Evolutionary conservation across 1,140 invertebrate genomes (phyloP).

Genomic region (Lepidurus couesii): DNA sequence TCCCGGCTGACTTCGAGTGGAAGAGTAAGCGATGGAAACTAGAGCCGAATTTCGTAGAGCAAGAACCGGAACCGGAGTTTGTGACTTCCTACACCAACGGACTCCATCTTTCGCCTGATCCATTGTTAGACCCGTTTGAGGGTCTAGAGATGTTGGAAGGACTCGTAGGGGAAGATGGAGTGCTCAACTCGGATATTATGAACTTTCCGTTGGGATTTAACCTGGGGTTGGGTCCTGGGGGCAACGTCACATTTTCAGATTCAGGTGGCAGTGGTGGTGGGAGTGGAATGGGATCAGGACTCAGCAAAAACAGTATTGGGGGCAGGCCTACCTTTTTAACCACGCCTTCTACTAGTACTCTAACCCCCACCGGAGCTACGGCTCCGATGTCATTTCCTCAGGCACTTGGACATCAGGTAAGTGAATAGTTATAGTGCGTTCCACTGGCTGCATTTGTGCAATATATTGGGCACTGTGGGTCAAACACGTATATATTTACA

Average conservation of each 20-base stretch:
- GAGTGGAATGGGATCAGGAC: not conserved
- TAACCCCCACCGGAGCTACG: not conserved
- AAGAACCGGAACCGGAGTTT: not conserved
- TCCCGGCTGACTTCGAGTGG: not conserved
- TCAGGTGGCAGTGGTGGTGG: conserved; percentile 3
- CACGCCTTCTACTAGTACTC: not conserved
- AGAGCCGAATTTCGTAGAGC: not conserved
- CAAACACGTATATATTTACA: too few species aligned
- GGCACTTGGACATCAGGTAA: conserved; percentile 1
- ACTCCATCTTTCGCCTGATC: conserved; percentile 6
- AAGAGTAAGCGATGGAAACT: not conserved
- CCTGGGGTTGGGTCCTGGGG: not conserved
- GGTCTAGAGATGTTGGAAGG: conserved; percentile 32
- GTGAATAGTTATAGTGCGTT: too few species aligned
- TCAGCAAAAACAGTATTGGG: not conserved
- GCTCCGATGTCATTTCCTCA: not conserved
- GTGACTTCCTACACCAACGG: not conserved
- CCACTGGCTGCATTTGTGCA: too few species aligned
- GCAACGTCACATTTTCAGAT: conserved; percentile 12
- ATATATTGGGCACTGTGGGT: too few species aligned
- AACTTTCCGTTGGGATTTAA: conserved; percentile 18
- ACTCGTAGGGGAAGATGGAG: conserved; percentile 32
- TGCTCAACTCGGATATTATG: conserved; percentile 27
- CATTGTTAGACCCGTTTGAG: not conserved
- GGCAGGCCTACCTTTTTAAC: not conserved